Conservation (phyloP, 2,888 invertebrate species). For the Candidula unifasciata region DNA sequence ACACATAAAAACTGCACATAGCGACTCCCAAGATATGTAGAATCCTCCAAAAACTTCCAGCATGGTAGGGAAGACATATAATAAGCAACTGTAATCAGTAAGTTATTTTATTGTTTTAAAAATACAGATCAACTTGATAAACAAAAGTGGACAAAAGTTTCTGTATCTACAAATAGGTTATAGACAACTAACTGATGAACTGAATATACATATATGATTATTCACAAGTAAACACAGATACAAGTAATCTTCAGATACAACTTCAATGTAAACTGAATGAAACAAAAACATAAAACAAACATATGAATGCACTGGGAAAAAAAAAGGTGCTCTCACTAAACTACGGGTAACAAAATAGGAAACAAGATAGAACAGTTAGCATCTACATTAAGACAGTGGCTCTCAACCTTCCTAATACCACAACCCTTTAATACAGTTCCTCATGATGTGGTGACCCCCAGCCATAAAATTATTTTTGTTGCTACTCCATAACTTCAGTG, state of each 20-base stretch:
- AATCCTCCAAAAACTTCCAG: too few species aligned
- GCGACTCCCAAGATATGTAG: too few species aligned
- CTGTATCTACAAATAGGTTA: conserved; percentile 42
- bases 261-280: neutral
- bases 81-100: too few species aligned
- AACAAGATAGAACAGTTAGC: too few species aligned
- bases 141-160: conserved; percentile 31
- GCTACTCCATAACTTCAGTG: too few species aligned
- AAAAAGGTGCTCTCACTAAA: neutral
- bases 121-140: conserved; percentile 47
- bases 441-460: too few species aligned
- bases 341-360: neutral
- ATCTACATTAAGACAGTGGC: too few species aligned
- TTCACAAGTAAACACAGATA: neutral
- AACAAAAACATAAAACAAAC: neutral
- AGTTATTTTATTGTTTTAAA: conserved; percentile 30
- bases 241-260: neutral
- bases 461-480: too few species aligned
- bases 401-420: too few species aligned
- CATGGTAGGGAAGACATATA: too few species aligned
- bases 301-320: neutral
- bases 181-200: conserved; percentile 35
- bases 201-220: conserved; percentile 19
- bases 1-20: too few species aligned
- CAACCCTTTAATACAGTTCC: too few species aligned